Evolutionary conservation across 2,888 invertebrate genomes (phyloP), one percentile per base, ranked within the genome.

Genomic region (Cremastinae sp.): DNA sequence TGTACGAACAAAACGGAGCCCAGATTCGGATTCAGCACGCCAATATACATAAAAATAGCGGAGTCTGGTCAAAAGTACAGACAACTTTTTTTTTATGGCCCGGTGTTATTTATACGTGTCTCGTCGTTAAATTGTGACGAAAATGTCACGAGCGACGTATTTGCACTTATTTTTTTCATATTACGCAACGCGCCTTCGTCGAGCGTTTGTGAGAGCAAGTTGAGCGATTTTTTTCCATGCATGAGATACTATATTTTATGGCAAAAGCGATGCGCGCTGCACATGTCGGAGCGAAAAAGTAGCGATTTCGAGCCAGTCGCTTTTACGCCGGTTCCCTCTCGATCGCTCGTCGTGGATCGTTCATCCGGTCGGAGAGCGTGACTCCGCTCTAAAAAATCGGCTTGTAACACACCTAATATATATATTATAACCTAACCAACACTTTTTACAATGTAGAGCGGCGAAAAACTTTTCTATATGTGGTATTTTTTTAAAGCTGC

Each of bases 361-460:
- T 72, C 71, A 72, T 72, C 71, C 71, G 71, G 71, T 72, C 41
- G 64, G 56, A 45, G 64, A 64, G 56, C 56, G 49, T 56, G 41
- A 71, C 41, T 56, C 71, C 49, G 36, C 41, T 38, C 64, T 64
- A 56, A 56, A 38, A 45, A 22, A 43, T 47, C 18, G 10, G 28
- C 47, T 61, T 61, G 51, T 41, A 36, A 18, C 41, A 69, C 20
- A 7, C 41, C 34, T 36, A 38, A 53, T 51, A 12, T 41, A 53
- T 51, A 12, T 41, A 22, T 16, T 14, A 10, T 14, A 41, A 10
- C 54, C n/a, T 12, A 58, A 36, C 4, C 7, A 38, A 28, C 2
- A 28, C 28, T 58, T 18, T 12, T 2, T 47, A 22, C 10, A 14
- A 69, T 43, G 61, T 53, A 70, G 18, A 9, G 34, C 34, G 53